Evolutionary conservation across 92 coral and sea anemone genomes (phyloP).

Genomic region (Parazoanthus darwini): DNA sequence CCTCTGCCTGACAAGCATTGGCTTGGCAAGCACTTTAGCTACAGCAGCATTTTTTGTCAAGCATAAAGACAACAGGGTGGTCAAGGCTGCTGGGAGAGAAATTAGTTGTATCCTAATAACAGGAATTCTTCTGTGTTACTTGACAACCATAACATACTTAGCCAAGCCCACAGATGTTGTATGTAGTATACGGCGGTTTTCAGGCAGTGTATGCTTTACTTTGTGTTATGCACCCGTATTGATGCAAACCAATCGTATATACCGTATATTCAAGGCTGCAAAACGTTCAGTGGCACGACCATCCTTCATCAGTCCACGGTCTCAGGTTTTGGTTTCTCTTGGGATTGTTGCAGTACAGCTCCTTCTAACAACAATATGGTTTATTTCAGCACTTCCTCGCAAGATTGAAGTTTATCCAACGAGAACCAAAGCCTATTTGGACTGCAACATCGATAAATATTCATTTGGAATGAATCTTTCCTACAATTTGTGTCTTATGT

Average conservation of each 20-base stretch:
- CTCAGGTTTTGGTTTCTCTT: slow-evolving; percentile 76
- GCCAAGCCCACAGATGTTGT: slow-evolving; percentile 60
- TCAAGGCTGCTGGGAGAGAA: slow-evolving; percentile 92
- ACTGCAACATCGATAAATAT: slow-evolving; percentile 64
- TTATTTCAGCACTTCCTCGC: slow-evolving; percentile 73
- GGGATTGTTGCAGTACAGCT: slow-evolving; percentile 81
- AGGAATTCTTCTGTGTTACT: slow-evolving; percentile 78
- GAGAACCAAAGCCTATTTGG: slow-evolving; percentile 56
- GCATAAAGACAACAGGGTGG: slow-evolving; percentile 65
- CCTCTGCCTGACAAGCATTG: slow-evolving; percentile 46
- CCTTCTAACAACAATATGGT: slow-evolving; percentile 79
- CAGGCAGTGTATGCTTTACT: slow-evolving; percentile 73
- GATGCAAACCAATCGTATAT: slow-evolving; percentile 89
- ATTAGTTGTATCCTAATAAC: slow-evolving; percentile 67
- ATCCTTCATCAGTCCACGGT: slow-evolving; percentile 77
- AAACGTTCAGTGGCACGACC: slow-evolving; percentile 88
- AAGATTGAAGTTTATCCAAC: slow-evolving; percentile 58
- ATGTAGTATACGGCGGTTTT: slow-evolving; percentile 68
- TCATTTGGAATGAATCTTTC: slow-evolving; percentile 76
- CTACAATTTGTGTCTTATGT: slow-evolving; percentile 80
- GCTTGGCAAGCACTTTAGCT: slow-evolving; percentile 58
- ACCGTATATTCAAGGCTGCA: slow-evolving; percentile 88
- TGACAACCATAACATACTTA: slow-evolving; percentile 60
- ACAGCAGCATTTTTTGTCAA: slow-evolving; percentile 63
- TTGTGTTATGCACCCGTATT: slow-evolving; percentile 92